Evolutionary conservation across 2,113 vertebrate genomes (phyloP).

Genomic region (Phylloscopus trochiloides): DNA sequence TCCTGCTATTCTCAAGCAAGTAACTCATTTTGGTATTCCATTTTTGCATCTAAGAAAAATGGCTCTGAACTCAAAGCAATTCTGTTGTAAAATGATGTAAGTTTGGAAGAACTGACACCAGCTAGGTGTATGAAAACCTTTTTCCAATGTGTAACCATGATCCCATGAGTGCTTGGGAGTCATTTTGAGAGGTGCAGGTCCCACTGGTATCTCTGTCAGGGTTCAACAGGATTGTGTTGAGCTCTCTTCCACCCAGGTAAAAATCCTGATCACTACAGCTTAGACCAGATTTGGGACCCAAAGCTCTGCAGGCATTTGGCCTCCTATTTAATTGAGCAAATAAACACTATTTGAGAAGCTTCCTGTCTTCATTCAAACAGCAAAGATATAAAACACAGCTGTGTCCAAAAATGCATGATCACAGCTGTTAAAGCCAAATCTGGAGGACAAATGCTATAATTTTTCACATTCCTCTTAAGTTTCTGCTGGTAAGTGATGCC

Average conservation of each 20-base stretch:
- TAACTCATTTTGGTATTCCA: neutral
- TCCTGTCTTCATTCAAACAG: conserved; percentile 42
- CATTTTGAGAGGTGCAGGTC: neutral
- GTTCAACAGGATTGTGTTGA: neutral
- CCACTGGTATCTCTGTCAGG: neutral
- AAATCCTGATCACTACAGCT: neutral
- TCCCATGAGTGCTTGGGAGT: neutral
- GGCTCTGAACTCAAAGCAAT: neutral
- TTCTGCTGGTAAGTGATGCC: conserved; percentile 6
- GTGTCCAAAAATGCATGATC: conserved; percentile 28
- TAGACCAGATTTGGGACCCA: neutral
- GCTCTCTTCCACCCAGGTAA: neutral
- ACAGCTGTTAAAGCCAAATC: conserved; percentile 40
- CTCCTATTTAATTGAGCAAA: conserved; percentile 36
- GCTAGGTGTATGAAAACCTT: neutral
- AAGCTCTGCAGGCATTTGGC: neutral
- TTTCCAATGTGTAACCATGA: neutral
- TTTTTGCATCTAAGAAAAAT: neutral
- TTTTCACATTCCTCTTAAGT: conserved; percentile 33
- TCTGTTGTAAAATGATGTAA: neutral
- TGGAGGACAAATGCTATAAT: neutral
- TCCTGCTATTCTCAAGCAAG: neutral
- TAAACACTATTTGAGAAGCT: conserved; percentile 43
- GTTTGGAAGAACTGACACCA: neutral
- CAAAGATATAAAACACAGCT: conserved; percentile 56